These are phyloP conservation scores for Atlantisia rogersi DNA, from an alignment of 2,113 vertebrate species.

Conservation along the genomic window DNA sequence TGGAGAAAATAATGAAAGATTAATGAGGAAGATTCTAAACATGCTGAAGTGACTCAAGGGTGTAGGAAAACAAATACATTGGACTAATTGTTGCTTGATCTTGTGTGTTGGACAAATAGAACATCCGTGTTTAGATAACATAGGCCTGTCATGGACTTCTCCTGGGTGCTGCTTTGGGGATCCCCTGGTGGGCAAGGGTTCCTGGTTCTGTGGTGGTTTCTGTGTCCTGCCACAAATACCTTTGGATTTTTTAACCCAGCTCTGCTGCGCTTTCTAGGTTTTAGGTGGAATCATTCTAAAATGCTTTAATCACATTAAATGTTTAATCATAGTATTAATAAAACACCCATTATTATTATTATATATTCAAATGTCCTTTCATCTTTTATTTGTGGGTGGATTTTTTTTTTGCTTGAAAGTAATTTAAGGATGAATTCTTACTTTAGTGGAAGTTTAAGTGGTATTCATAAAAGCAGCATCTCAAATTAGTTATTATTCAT, in stretches of 20 bases:
- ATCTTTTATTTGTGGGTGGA: neutral
- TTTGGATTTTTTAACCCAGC: neutral
- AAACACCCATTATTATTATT: neutral
- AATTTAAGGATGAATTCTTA: neutral
- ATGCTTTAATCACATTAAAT: neutral
- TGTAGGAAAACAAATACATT: too few relatives aligned
- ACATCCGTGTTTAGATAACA: too few relatives aligned
- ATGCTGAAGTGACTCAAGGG: neutral
- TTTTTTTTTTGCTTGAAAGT: neutral
- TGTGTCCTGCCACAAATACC: neutral
- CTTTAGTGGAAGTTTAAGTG: neutral
- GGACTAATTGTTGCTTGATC: too few relatives aligned
- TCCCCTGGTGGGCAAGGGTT: too few relatives aligned
- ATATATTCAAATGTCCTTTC: neutral
- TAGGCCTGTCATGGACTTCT: too few relatives aligned
- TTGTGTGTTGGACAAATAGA: too few relatives aligned
- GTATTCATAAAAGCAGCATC: neutral
- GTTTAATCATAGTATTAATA: neutral
- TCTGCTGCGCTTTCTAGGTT: neutral
- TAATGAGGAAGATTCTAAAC: neutral
- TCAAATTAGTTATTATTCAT: neutral
- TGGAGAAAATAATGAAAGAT: neutral
- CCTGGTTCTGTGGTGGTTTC: too few relatives aligned
- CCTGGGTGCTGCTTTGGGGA: too few relatives aligned
- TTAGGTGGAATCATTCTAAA: slow-evolving; percentile 5